Base-by-base conservation (phyloP, 1,140 invertebrate species). In the Eubasilissa regina region DNA sequence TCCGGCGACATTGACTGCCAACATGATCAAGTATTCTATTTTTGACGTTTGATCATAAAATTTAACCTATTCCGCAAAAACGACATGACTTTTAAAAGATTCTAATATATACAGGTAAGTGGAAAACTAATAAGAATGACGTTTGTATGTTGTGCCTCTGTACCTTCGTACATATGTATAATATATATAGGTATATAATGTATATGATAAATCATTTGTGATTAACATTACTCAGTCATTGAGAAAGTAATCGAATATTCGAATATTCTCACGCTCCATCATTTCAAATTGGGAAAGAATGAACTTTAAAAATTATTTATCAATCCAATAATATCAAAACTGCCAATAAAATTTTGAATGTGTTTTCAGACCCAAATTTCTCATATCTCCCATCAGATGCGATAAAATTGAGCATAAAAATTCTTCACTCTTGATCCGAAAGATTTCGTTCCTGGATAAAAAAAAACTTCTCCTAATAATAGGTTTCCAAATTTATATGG, bases 381-480 rank as follows among this genome's bases (percentile, higher is more conserved):
- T 64, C 74, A 75, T 75, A 75, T 75, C 74, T 75, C 74, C 51
- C 51, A 74, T 74, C 70, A 56, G 44, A 60, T 62, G 43, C 58
- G 74, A 75, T 75, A 75, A 62, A 75, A 75, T 62, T 75, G 47
- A 47, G 58, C 56, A 48, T 75, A 62, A 70, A 78, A 77, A 78
- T 64, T 56, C 66, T 72, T 70, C 51, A 78, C 19, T 47, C 43
- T 58, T 56, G 76, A 78, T 78, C 64, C 25, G 47, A 77, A 64
- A 78, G 76, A 78, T 78, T 43, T 58, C 45, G 15, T 70, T 56
- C 12, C 53, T n/a, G 43, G 62, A 66, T 58, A 56, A 78, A 53
- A 78, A 77, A 35, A 35, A 77, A 70, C 55, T 48, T 47, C 55
- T 56, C 58, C 76, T 78, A 78, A 78, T 78, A 78, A 78, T 72